Evolutionary conservation across 2,888 invertebrate species (phyloP).

Genomic region (Thereva unica): DNA sequence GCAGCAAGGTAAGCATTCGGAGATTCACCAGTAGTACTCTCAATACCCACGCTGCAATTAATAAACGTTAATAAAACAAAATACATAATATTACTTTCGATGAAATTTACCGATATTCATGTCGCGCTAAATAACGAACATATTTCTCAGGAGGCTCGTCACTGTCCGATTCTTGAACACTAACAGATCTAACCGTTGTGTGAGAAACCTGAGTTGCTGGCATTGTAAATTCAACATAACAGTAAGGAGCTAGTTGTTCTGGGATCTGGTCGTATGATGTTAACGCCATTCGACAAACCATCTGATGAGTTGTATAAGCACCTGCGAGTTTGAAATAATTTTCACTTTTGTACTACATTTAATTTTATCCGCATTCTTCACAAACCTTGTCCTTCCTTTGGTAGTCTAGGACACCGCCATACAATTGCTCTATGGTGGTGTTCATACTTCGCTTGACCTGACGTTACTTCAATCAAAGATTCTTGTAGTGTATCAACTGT

Average conservation of each 20-base stretch:
- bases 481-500: conserved; percentile 89
- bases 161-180: conserved; percentile 81
- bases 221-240: conserved; percentile 97
- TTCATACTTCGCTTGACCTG: conserved; percentile 97
- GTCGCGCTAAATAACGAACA: conserved; percentile 92
- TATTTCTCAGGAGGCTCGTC: conserved; percentile 97
- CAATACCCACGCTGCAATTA: conserved; percentile 77
- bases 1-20: conserved; percentile 71
- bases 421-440: conserved; percentile 97
- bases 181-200: conserved; percentile 93
- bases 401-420: conserved; percentile 96
- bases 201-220: conserved; percentile 95
- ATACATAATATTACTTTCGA: not conserved
- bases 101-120: conserved; percentile 81
- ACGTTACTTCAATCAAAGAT: conserved; percentile 93
- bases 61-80: not conserved
- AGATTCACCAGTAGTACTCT: conserved; percentile 77
- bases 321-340: conserved; percentile 61
- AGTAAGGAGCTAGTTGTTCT: conserved; percentile 84
- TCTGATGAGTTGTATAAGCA: conserved; percentile 96
- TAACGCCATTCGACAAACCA: conserved; percentile 91
- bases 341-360: not conserved
- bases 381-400: conserved; percentile 96
- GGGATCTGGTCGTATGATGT: conserved; percentile 98
- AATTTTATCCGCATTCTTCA: not conserved